Evolutionary conservation across 2,113 vertebrate species (phyloP), one percentile per base, ranked within the genome.

Genomic region (Cathartes aura): DNA sequence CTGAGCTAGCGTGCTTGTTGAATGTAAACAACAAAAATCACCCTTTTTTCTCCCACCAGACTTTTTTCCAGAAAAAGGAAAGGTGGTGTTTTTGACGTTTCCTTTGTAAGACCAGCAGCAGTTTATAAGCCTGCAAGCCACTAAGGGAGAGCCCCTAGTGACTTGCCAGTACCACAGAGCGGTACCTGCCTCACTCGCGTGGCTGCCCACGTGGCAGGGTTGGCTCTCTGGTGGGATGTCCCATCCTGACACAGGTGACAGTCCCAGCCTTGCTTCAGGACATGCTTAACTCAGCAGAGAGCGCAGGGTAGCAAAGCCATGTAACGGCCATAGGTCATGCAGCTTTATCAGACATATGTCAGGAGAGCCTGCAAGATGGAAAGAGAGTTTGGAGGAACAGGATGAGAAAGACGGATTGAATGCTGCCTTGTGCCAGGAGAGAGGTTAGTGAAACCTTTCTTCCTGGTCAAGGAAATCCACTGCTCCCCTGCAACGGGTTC

Each of bases 191-290:
- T 66, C 32, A 20, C 18, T 72, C 34, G 58, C 3, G 2, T 14
- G 29, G 43, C 50, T 73, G 50, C 26, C 24, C 26, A 22, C 1
- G 1, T 72, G 42, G 50, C 1, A 0, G 15, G 11, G 32, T 32
- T 27, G 17, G 24, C 43, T 82, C 52, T 56, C 58, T 38, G 21
- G 15, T 19, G 9, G 68, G 36, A 52, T 52, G 56, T 29, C n/a
- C 38, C 64, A 34, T 29, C 45, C 55, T 32, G 32, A 45, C 47
- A 45, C 18, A 23, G 56, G 34, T 29, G 67, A 81, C 20, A 29
- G 48, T 72, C 38, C 43, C 27, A 43, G 15, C 70, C 38, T 45
- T 27, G 45, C 60, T 67, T 59, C 27, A 13, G 40, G 40, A 59
- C 70, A 67, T 0, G 1, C 20, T 71, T 72, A 48, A 42, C 13